Evolutionary conservation across 2,797 vertebrate genomes (phyloP), one percentile per base, ranked within the genome.

Genomic region (Acipenser oxyrinchus): DNA sequence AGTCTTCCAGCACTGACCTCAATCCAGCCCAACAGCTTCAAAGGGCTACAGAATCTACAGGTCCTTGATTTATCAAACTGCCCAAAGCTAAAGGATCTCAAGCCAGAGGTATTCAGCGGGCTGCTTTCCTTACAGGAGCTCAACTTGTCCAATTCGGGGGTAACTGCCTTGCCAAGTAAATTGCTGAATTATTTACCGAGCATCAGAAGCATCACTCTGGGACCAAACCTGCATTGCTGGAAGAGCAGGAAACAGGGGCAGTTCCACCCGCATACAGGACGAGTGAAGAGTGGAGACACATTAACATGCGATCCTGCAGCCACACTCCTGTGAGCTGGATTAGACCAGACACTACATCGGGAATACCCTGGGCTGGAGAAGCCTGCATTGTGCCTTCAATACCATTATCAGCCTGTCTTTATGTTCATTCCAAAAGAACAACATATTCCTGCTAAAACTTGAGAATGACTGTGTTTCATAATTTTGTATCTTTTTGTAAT

Each of bases 11-110:
- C 87, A 48, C 84, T 94, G 4, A 77, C 71, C 10, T 76, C 79
- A 7, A 85, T 99, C n/a, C 80, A 80, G 7, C 84, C 90, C 0
- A 61, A 83, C 0, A 82, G 89, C 73, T 98, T 99, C 76, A 84
- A 68, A 10, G 89, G 89, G 49, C 86, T 98, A 1, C 77, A 78
- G 9, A 86, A 86, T 77, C 88, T 99, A 15, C 95, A 97, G 69
- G 90, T 93, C 50, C 81, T 99, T 64, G 95, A 98, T 78, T 86
- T 99, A 12, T 98, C 95, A 0, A 88, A 83, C 77, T 97, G 95
- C 76, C 84, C 78, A 1, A 79, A 80, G 9, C 81, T 99, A 10
- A 87, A 81, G 63, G 84, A 79, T 9, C 75, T 94, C 23, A 83
- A 74, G 49, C 79, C 89, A 0, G 87, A 88, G 6, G 87, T 93